phyloP scores from a whole-genome alignment of 2,797 vertebrate genomes.

The Crocidura indochinensis region DNA sequence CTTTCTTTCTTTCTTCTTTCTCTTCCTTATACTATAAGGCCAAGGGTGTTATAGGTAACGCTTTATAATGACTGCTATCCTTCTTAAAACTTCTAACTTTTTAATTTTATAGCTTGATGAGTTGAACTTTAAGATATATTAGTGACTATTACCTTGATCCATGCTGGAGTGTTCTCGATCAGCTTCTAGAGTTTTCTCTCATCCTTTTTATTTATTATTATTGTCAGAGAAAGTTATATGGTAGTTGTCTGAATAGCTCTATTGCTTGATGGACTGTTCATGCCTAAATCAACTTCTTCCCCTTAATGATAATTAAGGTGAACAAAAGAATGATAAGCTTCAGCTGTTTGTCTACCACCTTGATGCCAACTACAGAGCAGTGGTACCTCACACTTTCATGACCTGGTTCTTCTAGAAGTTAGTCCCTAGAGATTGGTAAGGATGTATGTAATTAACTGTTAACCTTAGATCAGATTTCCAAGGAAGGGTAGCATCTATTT shows the following conservation, averaged over 20 bases:
- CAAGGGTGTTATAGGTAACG: too few relatives aligned
- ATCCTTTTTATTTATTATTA: neutral
- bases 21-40: too few relatives aligned
- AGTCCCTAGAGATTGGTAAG: slow-evolving; percentile 7
- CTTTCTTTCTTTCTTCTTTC: too few relatives aligned
- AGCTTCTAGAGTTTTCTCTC: neutral
- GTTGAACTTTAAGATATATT: too few relatives aligned
- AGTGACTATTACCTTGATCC: too few relatives aligned
- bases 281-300: neutral
- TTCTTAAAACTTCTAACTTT: too few relatives aligned
- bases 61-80: too few relatives aligned
- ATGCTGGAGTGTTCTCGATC: too few relatives aligned
- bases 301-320: neutral
- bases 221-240: neutral
- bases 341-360: neutral
- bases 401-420: too few relatives aligned
- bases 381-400: too few relatives aligned
- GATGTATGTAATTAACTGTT: neutral
- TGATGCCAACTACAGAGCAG: too few relatives aligned
- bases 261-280: neutral
- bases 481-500: neutral
- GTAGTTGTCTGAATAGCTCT: slow-evolving; percentile 2
- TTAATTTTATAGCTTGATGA: too few relatives aligned
- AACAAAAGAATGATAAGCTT: slow-evolving; percentile 4
- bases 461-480: neutral